phyloP scores from a whole-genome alignment of 2,797 vertebrate genomes.

The Cyclura pinguis region DNA sequence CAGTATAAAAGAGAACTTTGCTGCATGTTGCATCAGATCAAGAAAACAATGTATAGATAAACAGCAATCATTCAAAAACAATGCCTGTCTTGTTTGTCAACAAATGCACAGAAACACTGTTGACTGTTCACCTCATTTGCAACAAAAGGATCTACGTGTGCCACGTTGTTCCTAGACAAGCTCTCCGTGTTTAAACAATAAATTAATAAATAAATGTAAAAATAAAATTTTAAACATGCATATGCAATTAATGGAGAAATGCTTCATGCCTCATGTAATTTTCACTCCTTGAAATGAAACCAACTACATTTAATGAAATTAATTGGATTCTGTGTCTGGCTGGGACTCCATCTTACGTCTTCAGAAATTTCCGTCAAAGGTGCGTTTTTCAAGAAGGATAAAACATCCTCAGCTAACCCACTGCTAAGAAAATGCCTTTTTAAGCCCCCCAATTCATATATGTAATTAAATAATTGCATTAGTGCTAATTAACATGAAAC shows the following conservation, averaged over 20 bases:
- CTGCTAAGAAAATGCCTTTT: conserved; percentile 72
- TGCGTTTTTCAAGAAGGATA: conserved; percentile 44
- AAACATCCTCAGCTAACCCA: conserved; percentile 75
- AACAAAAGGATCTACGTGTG: neutral
- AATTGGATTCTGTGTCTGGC: conserved; percentile 34
- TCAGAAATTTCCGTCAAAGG: conserved; percentile 68
- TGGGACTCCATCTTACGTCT: conserved; percentile 58
- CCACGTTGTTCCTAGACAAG: neutral
- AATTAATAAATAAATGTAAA: no score
- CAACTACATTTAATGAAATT: conserved; percentile 58
- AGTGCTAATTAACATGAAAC: conserved; percentile 98
- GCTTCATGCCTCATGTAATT: conserved; percentile 58
- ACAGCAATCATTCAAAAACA: neutral
- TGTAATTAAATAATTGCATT: conserved; percentile 99
- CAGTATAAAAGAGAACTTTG: neutral
- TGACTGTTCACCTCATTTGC: neutral
- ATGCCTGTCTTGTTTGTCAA: neutral
- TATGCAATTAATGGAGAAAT: conserved; percentile 19
- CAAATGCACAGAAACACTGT: neutral
- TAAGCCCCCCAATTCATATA: conserved; percentile 91
- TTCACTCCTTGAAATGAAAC: conserved; percentile 68
- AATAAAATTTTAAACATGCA: neutral
- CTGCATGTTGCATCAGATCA: neutral
- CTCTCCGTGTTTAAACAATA: neutral
- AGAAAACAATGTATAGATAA: conserved; percentile 23